Evolutionary conservation across 2,888 invertebrate genomes (phyloP).

Genomic region (Theodoxus fluviatilis): DNA sequence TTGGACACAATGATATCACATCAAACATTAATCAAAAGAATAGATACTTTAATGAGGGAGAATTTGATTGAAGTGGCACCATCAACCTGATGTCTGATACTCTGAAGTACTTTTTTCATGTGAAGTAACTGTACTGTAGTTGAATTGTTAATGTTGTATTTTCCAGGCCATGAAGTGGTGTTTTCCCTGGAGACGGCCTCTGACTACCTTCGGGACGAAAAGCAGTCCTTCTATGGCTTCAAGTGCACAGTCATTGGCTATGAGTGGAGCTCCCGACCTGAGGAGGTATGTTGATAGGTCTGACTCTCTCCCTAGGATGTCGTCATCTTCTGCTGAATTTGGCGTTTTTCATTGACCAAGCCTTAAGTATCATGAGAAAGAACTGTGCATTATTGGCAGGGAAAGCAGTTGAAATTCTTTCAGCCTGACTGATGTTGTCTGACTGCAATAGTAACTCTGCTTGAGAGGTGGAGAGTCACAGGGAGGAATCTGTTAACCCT

Average conservation of each 20-base stretch:
- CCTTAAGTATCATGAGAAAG: conserved; percentile 86
- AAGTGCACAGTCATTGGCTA: conserved; percentile 84
- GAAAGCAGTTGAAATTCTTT: no score
- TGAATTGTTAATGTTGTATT: conserved; percentile 2
- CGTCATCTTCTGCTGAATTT: no score
- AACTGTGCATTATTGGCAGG: conserved; percentile 62
- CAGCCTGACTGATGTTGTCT: no score
- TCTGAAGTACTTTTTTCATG: background rate
- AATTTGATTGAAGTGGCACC: background rate
- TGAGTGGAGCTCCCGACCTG: conserved; percentile 66
- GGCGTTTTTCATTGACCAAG: conserved; percentile 92
- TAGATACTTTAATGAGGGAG: background rate
- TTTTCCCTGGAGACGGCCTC: conserved; percentile 96
- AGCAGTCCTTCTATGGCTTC: conserved; percentile 81
- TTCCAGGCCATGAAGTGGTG: conserved; percentile 85
- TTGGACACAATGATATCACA: no score
- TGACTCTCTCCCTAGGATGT: no score
- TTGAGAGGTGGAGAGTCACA: no score
- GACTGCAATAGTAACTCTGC: no score
- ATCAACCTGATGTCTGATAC: background rate
- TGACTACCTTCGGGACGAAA: conserved; percentile 90
- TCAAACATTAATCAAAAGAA: background rate
- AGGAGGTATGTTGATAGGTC: conserved; percentile 71
- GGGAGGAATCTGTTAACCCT: no score
- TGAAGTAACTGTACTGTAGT: background rate